Percentiles rank a stretch among this genome's conserved stretches.
Evolutionary conservation across 2,888 invertebrate species (phyloP).

Genomic region (Tetranychus truncatus): DNA sequence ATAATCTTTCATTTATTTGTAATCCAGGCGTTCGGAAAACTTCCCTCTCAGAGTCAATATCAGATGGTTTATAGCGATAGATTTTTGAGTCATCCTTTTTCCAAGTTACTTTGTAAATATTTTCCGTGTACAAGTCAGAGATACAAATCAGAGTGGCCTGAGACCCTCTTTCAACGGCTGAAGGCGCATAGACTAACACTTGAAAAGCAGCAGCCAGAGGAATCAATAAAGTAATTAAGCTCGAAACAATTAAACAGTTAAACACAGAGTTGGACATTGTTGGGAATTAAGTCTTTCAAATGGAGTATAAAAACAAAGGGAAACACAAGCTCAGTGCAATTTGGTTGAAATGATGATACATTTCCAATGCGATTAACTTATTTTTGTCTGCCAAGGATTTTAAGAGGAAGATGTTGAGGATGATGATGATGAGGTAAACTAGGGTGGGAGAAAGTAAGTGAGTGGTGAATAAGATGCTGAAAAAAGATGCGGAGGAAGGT

Average conservation of each 20-base stretch:
- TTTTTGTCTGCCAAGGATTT: not conserved
- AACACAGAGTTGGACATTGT: not conserved
- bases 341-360: not conserved
- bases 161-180: not conserved
- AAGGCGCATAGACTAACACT: not conserved
- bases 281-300: not conserved
- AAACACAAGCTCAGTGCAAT: not conserved
- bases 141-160: not conserved
- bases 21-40: not conserved
- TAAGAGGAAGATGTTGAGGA: not conserved
- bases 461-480: not conserved
- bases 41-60: not conserved
- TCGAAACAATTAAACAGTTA: not conserved
- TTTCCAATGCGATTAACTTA: not conserved
- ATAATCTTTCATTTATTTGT: not conserved
- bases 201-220: not conserved
- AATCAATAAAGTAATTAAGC: not conserved
- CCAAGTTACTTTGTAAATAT: not conserved
- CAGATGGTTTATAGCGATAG: not conserved
- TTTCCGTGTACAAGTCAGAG: not conserved
- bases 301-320: not conserved
- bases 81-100: not conserved
- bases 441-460: not conserved
- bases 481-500: not conserved
- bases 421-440: not conserved